Conservation (phyloP, 37 sponge, comb jelly and placozoan species). For the Agelas oroides region DNA sequence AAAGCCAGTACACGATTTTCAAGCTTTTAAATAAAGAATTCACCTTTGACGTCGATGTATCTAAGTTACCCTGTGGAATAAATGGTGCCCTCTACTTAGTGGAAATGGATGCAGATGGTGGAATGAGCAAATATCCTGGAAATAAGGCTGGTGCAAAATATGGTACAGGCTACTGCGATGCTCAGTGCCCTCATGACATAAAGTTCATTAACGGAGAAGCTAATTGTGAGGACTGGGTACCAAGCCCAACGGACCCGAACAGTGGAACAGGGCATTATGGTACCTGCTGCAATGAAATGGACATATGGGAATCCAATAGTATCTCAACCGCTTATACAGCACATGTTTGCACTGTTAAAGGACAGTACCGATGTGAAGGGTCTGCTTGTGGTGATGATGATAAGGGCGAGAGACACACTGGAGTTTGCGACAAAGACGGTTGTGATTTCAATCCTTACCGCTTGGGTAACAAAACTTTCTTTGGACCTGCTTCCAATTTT, state of each 20-base stretch:
- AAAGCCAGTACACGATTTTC: constrained; percentile 35
- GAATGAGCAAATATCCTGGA: constrained; percentile 27
- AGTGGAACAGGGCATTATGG: constrained; percentile 46
- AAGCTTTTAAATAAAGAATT: constrained; percentile 46
- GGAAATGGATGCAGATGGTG: constrained; percentile 52
- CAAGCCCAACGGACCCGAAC: constrained; percentile 10
- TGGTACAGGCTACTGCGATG: constrained; percentile 60
- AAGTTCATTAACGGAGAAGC: constrained; percentile 61
- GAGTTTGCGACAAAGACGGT: constrained; percentile 50
- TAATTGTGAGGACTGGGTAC: constrained; percentile 38
- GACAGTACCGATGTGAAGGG: constrained; percentile 42
- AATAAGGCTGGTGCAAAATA: constrained; percentile 51
- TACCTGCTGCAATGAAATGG: constrained; percentile 54
- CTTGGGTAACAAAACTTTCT: constrained; percentile 46
- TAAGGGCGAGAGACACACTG: constrained; percentile 28
- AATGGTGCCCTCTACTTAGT: constrained; percentile 53
- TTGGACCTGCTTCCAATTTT: constrained; percentile 38
- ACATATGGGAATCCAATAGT: constrained; percentile 39
- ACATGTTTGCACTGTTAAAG: constrained; percentile 47
- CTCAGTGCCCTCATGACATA: constrained; percentile 50
- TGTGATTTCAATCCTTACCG: constrained; percentile 62
- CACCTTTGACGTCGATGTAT: constrained; percentile 55
- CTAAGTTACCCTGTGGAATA: constrained; percentile 50
- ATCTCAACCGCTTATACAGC: constrained; percentile 47
- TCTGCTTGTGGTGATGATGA: constrained; percentile 21